Evolutionary conservation across 2,888 invertebrate genomes (phyloP).

Genomic region (Zhuqinia jingwanae): DNA sequence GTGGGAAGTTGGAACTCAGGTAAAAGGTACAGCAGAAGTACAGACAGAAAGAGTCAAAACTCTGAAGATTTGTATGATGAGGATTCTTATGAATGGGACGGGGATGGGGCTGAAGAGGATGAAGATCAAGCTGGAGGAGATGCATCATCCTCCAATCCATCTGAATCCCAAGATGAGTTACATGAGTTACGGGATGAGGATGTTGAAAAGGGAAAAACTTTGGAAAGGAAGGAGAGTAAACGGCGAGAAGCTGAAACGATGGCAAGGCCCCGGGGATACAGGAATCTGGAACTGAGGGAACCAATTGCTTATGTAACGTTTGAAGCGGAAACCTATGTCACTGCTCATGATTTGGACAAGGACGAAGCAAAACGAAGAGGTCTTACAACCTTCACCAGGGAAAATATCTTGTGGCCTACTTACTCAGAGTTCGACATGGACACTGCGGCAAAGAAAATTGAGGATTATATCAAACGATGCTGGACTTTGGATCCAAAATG

Average conservation of each 20-base stretch:
- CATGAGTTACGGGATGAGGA: slow-evolving; percentile 5
- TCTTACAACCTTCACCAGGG: slow-evolving; percentile 21
- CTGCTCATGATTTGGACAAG: slow-evolving; percentile 51
- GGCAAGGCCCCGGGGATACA: slow-evolving; percentile 70
- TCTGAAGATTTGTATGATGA: neutral
- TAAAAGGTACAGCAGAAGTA: neutral
- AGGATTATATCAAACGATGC: slow-evolving; percentile 75
- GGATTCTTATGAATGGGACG: neutral
- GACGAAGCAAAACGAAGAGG: slow-evolving; percentile 61
- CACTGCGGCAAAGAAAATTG: slow-evolving; percentile 68
- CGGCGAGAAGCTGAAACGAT: slow-evolving; percentile 54
- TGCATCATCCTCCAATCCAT: slow-evolving; percentile 61
- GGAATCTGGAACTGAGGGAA: slow-evolving; percentile 65
- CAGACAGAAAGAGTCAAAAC: neutral
- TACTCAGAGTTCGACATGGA: slow-evolving; percentile 71
- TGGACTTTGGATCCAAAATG: slow-evolving; percentile 75
- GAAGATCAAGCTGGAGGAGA: slow-evolving; percentile 46
- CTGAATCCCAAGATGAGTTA: neutral
- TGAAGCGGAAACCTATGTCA: slow-evolving; percentile 59
- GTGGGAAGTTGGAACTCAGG: neutral
- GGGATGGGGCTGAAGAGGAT: neutral
- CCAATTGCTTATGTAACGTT: slow-evolving; percentile 33
- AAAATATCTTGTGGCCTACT: slow-evolving; percentile 77
- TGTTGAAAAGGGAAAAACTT: neutral
- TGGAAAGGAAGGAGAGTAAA: slow-evolving; percentile 61